Percentiles rank a stretch among this genome's conserved stretches.
These are phyloP conservation scores for Eulemur rubriventer DNA, from an alignment of 2,797 vertebrate genomes.

Conservation along the genomic window DNA sequence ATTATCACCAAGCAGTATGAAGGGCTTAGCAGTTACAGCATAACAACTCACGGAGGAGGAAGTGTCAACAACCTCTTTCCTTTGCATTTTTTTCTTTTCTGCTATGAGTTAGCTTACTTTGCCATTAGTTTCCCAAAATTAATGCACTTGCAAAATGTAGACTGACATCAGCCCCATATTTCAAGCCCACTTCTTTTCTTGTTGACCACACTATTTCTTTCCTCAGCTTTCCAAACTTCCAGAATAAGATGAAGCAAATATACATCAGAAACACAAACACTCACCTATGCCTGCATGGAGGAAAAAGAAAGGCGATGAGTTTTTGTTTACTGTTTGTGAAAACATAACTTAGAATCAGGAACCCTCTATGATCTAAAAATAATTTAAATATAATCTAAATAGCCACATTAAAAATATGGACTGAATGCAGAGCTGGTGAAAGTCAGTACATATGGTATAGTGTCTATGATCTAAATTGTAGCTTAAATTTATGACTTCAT, in stretches of 20 bases:
- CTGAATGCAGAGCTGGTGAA: background rate
- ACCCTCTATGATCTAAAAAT: background rate
- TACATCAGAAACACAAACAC: background rate
- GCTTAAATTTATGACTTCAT: background rate
- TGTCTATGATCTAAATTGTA: background rate
- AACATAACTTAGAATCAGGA: background rate
- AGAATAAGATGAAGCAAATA: conserved; percentile 21
- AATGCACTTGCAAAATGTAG: background rate
- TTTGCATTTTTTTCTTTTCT: background rate
- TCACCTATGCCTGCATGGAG: background rate
- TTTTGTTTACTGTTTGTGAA: background rate
- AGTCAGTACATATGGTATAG: background rate
- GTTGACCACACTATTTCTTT: background rate
- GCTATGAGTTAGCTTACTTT: background rate
- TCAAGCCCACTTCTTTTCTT: background rate
- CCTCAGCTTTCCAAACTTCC: background rate
- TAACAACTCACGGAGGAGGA: background rate
- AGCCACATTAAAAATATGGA: background rate
- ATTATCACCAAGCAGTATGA: background rate
- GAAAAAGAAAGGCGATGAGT: background rate
- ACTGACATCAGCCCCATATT: background rate
- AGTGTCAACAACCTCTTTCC: background rate
- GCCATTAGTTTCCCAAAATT: conserved; percentile 21
- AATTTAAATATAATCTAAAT: conserved; percentile 5
- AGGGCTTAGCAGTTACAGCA: background rate